Conservation (phyloP, 2,113 vertebrate species). For the Melanotaenia duboulayi region DNA sequence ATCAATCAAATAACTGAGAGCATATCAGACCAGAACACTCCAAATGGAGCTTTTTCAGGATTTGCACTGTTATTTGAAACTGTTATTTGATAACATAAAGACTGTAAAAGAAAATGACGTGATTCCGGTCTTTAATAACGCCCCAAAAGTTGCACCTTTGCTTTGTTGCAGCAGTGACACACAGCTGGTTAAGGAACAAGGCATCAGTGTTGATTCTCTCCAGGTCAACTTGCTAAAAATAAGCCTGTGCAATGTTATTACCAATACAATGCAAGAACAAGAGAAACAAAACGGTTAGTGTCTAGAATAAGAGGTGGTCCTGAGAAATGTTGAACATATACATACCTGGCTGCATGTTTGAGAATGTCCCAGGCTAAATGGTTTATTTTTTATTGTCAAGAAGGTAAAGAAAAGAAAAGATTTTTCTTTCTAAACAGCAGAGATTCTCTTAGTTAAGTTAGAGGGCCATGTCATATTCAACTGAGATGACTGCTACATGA, state of each 20-base stretch:
- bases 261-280: conserved; percentile 44
- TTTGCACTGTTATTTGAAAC: neutral
- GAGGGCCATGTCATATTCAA: neutral
- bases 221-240: conserved; percentile 76
- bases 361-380: too few relatives aligned
- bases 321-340: conserved; percentile 11
- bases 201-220: conserved; percentile 37
- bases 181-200: conserved; percentile 19
- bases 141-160: conserved; percentile 37
- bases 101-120: neutral
- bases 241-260: conserved; percentile 64
- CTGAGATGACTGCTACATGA: too few relatives aligned
- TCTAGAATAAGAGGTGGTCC: conserved; percentile 40
- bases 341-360: too few relatives aligned
- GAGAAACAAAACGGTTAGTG: conserved; percentile 55
- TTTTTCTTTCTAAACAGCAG: neutral
- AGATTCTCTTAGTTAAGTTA: neutral
- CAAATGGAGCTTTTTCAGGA: neutral
- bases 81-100: neutral
- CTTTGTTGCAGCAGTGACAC: conserved; percentile 37
- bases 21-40: neutral
- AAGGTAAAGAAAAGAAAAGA: neutral
- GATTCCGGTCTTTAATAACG: conserved; percentile 2
- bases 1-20: neutral
- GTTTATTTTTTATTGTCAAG: neutral